These are phyloP conservation scores for Dolichopus griseipennis DNA, from an alignment of 2,888 invertebrate genomes.

Conservation along the genomic window DNA sequence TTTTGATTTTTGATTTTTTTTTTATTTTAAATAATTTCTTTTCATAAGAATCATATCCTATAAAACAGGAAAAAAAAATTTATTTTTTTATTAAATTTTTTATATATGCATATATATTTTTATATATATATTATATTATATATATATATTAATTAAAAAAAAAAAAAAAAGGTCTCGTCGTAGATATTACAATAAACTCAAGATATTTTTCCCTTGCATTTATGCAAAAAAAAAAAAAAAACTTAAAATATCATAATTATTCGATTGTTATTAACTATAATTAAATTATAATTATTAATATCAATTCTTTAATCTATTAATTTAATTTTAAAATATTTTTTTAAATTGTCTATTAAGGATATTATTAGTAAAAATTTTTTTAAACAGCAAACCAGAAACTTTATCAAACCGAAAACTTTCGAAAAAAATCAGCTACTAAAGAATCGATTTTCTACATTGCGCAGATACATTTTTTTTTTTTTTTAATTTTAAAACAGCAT, in stretches of 20 bases:
- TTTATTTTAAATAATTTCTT: no score
- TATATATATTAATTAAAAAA: no score
- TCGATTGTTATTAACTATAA: not conserved
- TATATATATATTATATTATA: no score
- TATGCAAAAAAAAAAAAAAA: no score
- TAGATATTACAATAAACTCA: not conserved
- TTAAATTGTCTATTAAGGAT: not conserved
- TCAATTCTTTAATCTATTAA: not conserved
- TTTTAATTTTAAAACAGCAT: not conserved
- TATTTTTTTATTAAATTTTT: not conserved
- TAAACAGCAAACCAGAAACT: not conserved
- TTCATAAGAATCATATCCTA: not conserved
- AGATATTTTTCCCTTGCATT: not conserved
- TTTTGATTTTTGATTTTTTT: not conserved
- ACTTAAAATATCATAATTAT: not conserved
- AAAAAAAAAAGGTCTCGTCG: not conserved
- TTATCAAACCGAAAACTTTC: not conserved
- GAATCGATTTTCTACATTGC: not conserved
- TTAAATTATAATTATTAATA: not conserved
- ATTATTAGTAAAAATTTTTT: not conserved
- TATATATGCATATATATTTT: not conserved
- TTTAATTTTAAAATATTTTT: not conserved
- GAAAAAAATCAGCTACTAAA: constrained; percentile 1
- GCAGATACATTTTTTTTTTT: not conserved
- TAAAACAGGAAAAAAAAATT: not conserved